These are phyloP conservation scores for Schizothorax lantsangensis DNA, from an alignment of 2,797 vertebrate species.

Conservation along the genomic window DNA sequence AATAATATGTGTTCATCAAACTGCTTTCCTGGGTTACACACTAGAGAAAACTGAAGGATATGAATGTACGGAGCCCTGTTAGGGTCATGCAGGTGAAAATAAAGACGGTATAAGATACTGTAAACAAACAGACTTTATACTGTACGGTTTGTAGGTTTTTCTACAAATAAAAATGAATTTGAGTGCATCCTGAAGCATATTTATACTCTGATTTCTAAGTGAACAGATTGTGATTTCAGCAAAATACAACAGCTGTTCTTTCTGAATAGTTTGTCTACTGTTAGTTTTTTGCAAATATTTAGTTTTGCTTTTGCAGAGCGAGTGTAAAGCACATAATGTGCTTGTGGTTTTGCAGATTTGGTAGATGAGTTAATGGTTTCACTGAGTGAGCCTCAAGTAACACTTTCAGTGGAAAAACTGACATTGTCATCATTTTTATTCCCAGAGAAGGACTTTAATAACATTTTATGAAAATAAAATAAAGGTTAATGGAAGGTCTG, in stretches of 20 bases:
- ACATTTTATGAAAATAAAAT: not conserved
- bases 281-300: not conserved
- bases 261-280: not conserved
- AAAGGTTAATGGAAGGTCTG: not conserved
- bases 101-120: not conserved
- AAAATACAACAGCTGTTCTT: not conserved
- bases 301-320: not conserved
- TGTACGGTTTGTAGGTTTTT: not conserved
- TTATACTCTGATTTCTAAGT: not conserved
- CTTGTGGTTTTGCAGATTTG: constrained; percentile 14
- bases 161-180: no score
- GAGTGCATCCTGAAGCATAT: not conserved
- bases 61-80: not conserved
- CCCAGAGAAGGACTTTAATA: not conserved
- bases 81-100: not conserved
- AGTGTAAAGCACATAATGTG: not conserved
- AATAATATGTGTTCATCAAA: not conserved
- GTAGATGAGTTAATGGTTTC: not conserved
- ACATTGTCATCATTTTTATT: not conserved
- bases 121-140: not conserved
- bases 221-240: not conserved
- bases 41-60: not conserved
- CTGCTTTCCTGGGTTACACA: not conserved
- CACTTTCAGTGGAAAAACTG: not conserved
- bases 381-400: not conserved